Evolutionary conservation across 1,140 invertebrate species (phyloP).

Genomic region (Calosoma granatense): DNA sequence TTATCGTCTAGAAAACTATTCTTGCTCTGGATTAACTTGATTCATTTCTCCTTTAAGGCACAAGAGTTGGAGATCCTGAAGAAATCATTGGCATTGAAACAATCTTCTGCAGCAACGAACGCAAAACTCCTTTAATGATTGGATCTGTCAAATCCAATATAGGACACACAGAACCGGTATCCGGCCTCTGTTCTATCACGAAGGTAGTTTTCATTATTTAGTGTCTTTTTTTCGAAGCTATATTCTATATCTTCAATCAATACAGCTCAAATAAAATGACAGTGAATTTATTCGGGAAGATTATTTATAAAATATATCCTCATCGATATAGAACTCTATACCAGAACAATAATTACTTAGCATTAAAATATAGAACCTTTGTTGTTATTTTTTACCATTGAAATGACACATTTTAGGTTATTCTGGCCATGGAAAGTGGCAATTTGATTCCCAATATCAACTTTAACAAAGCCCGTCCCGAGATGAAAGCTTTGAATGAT

Average conservation of each 20-base stretch:
- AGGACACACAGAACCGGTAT: slow-evolving; percentile 86
- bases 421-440: slow-evolving; percentile 61
- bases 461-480: slow-evolving; percentile 57
- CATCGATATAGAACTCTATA: too few relatives aligned
- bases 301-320: slow-evolving; percentile 1
- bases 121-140: slow-evolving; percentile 60
- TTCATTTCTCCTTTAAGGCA: slow-evolving; percentile 35
- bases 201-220: slow-evolving; percentile 59
- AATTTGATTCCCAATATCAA: slow-evolving; percentile 73
- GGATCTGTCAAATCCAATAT: slow-evolving; percentile 91
- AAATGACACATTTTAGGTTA: too few relatives aligned
- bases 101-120: slow-evolving; percentile 57
- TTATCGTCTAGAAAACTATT: slow-evolving; percentile 36
- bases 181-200: slow-evolving; percentile 72
- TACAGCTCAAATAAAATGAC: too few relatives aligned
- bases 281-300: too few relatives aligned
- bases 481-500: slow-evolving; percentile 59
- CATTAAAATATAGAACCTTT: too few relatives aligned
- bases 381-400: too few relatives aligned
- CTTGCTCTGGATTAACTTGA: slow-evolving; percentile 24
- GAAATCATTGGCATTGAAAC: slow-evolving; percentile 78
- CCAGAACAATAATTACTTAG: too few relatives aligned
- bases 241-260: too few relatives aligned
- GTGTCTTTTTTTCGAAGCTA: too few relatives aligned
- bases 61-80: slow-evolving; percentile 74